These are phyloP conservation scores for Cryptomyrus ogoouensis DNA, from an alignment of 2,113 vertebrate species.

Conservation along the genomic window DNA sequence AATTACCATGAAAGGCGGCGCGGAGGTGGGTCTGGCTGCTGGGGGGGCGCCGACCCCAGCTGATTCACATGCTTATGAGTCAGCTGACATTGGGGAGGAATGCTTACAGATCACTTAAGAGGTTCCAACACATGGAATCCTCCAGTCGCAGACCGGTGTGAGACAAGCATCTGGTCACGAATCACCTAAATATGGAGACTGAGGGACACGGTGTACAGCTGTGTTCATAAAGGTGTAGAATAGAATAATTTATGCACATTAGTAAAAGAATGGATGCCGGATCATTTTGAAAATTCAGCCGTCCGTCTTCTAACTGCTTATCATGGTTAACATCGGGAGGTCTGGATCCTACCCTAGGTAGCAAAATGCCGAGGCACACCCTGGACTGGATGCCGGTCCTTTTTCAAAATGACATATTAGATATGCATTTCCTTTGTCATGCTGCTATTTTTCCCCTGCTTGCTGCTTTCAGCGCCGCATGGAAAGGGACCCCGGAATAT, in stretches of 20 bases:
- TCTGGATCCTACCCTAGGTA: neutral
- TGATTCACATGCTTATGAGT: conserved; percentile 44
- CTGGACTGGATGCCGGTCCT: neutral
- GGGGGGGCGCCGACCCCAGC: conserved; percentile 50
- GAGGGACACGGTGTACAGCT: neutral
- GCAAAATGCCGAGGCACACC: neutral
- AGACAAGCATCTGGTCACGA: conserved; percentile 51
- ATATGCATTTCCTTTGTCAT: neutral
- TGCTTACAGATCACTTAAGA: conserved; percentile 58
- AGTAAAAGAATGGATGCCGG: neutral
- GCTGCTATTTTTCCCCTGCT: neutral
- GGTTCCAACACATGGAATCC: conserved; percentile 44
- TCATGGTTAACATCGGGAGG: neutral
- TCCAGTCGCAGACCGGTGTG: conserved; percentile 52
- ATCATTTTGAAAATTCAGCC: neutral
- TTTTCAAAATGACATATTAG: neutral
- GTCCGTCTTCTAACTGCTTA: neutral
- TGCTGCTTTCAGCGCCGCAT: neutral
- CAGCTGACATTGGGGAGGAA: conserved; percentile 45
- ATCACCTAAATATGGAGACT: neutral
- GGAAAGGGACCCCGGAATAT: neutral
- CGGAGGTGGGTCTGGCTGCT: conserved; percentile 46
- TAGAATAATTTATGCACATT: neutral
- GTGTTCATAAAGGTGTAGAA: neutral
- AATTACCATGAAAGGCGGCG: conserved; percentile 52